phyloP scores from a whole-genome alignment of 2,113 vertebrate genomes.

The Nipponia nippon region DNA sequence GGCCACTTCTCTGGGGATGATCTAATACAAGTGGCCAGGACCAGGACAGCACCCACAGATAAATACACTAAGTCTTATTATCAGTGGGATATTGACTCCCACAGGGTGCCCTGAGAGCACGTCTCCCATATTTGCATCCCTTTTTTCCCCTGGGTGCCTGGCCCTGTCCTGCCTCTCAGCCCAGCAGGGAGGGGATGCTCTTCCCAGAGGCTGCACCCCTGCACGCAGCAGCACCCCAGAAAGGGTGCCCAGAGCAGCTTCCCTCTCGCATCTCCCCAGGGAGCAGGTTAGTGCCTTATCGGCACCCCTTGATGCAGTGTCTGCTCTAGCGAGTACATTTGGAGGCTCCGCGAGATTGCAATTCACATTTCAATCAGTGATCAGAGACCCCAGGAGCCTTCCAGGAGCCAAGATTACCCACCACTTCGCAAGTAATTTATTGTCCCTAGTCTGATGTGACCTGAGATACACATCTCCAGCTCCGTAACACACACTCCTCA shows the following conservation, averaged over 20 bases:
- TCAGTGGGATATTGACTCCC: neutral
- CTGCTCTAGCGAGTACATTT: fast-evolving
- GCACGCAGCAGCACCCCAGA: fast-evolving
- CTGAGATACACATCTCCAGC: neutral
- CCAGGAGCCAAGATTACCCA: neutral
- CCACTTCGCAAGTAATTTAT: neutral
- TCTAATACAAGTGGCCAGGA: neutral
- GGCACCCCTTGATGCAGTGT: fast-evolving
- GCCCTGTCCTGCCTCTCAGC: neutral
- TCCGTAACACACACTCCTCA: fast-evolving
- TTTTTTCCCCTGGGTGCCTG: neutral
- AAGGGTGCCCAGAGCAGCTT: neutral
- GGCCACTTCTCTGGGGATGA: neutral
- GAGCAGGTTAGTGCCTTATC: neutral
- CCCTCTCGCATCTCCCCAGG: neutral
- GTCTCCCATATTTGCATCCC: neutral
- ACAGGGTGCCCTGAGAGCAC: neutral
- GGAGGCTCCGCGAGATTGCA: neutral
- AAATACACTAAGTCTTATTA: neutral
- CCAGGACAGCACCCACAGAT: neutral
- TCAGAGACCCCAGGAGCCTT: neutral
- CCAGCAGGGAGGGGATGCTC: neutral
- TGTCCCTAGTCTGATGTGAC: neutral
- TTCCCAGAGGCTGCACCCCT: neutral
- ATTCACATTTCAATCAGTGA: neutral